These are phyloP conservation scores for Heliconius hortense DNA, from an alignment of 2,888 invertebrate genomes.

Conservation along the genomic window DNA sequence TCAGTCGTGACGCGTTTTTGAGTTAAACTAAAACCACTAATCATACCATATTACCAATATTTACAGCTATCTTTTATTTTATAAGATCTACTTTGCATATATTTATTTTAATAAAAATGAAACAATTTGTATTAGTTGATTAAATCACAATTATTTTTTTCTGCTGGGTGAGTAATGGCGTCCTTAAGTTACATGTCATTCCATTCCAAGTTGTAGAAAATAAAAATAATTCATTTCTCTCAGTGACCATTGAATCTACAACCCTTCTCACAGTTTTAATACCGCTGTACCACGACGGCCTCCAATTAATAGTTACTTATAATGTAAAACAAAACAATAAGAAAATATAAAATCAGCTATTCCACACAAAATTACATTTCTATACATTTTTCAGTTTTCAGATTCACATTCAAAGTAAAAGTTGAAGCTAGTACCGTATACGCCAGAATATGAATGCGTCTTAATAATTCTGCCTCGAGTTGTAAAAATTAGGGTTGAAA, in stretches of 20 bases:
- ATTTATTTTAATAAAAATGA: too few relatives aligned
- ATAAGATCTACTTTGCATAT: too few relatives aligned
- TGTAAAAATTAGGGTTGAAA: constrained; percentile 25
- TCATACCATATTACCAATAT: too few relatives aligned
- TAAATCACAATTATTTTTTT: too few relatives aligned
- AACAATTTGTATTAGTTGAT: too few relatives aligned
- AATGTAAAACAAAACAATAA: background rate
- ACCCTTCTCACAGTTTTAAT: background rate
- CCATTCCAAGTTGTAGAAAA: too few relatives aligned
- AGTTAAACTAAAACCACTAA: too few relatives aligned
- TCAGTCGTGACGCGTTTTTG: too few relatives aligned
- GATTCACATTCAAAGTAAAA: background rate
- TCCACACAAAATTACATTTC: constrained; percentile 2
- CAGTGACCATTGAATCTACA: background rate
- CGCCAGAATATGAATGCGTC: constrained; percentile 23
- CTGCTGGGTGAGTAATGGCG: too few relatives aligned
- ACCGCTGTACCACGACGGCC: background rate
- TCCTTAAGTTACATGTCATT: too few relatives aligned
- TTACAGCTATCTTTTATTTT: too few relatives aligned
- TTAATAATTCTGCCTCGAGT: constrained; percentile 25
- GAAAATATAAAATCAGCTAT: background rate
- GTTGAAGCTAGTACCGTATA: constrained; percentile 4
- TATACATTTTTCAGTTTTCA: constrained; percentile 14
- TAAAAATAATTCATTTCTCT: too few relatives aligned
- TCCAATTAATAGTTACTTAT: background rate